Percentiles rank a stretch among this genome's conserved stretches.
These are phyloP conservation scores for Athripsodes cinereus DNA, from an alignment of 2,888 invertebrate species.

Conservation along the genomic window DNA sequence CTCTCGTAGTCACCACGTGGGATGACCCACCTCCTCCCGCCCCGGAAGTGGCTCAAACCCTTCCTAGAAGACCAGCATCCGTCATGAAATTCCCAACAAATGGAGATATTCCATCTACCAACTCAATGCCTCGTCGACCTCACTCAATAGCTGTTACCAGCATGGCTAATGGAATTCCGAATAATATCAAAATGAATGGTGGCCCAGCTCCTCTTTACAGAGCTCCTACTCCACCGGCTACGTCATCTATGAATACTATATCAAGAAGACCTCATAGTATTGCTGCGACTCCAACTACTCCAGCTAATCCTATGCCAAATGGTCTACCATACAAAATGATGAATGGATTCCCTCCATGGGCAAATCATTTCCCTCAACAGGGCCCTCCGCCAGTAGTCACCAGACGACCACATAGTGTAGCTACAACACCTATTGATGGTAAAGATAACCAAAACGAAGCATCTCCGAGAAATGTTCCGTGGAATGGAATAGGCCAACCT, in stretches of 20 bases:
- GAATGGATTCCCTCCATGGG: conserved; percentile 27
- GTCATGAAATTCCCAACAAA: conserved; percentile 27
- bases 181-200: conserved; percentile 33
- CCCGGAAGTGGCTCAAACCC: conserved; percentile 33
- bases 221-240: conserved; percentile 40
- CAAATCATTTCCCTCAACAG: conserved; percentile 23
- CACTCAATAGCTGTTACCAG: conserved; percentile 26
- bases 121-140: conserved; percentile 26
- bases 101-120: conserved; percentile 30
- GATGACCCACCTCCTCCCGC: conserved; percentile 50
- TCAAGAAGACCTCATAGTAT: conserved; percentile 57
- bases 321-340: conserved; percentile 28
- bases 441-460: conserved; percentile 18
- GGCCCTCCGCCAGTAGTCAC: conserved; percentile 24
- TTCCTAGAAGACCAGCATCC: conserved; percentile 23
- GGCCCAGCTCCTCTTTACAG: conserved; percentile 41
- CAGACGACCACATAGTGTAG: conserved; percentile 29
- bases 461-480: conserved; percentile 32
- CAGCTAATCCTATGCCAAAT: conserved; percentile 15
- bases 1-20: conserved; percentile 31
- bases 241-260: conserved; percentile 32
- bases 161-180: conserved; percentile 21
- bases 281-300: conserved; percentile 41
- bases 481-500: conserved; percentile 31
- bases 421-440: conserved; percentile 27